phyloP scores from a whole-genome alignment of 2,113 vertebrate species.

The Ptyas mucosa region DNA sequence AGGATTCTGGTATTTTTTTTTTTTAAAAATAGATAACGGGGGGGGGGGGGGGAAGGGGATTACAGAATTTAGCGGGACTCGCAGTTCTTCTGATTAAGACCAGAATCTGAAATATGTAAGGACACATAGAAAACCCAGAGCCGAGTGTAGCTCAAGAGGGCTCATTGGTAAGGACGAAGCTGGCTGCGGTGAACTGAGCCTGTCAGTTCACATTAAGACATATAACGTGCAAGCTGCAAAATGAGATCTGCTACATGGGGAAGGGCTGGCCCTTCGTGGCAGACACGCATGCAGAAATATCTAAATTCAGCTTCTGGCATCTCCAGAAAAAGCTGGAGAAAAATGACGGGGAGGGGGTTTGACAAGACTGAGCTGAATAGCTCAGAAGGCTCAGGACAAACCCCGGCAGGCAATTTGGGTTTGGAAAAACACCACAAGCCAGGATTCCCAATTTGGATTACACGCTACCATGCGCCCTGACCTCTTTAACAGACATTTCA shows the following conservation, averaged over 20 bases:
- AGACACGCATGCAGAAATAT: background rate
- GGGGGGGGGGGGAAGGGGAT: background rate
- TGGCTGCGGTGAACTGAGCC: background rate
- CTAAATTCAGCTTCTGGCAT: background rate
- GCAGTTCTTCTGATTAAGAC: fast-evolving
- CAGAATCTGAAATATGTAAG: background rate
- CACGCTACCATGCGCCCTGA: background rate
- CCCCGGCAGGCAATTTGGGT: background rate
- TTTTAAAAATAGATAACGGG: background rate
- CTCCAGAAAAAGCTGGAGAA: background rate
- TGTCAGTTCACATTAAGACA: constrained; percentile 20
- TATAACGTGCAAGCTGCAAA: background rate
- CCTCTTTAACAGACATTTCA: background rate
- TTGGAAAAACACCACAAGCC: background rate
- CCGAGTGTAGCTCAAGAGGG: background rate
- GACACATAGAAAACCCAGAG: background rate
- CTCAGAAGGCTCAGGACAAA: background rate
- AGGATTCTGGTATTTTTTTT: background rate
- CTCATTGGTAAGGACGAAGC: background rate
- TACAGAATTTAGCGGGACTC: background rate
- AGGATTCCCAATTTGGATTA: background rate
- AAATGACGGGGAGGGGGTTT: background rate
- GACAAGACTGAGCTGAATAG: background rate
- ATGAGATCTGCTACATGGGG: background rate
- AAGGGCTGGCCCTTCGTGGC: background rate